Conservation (phyloP, 2,797 vertebrate species). For the Mus caroli region DNA sequence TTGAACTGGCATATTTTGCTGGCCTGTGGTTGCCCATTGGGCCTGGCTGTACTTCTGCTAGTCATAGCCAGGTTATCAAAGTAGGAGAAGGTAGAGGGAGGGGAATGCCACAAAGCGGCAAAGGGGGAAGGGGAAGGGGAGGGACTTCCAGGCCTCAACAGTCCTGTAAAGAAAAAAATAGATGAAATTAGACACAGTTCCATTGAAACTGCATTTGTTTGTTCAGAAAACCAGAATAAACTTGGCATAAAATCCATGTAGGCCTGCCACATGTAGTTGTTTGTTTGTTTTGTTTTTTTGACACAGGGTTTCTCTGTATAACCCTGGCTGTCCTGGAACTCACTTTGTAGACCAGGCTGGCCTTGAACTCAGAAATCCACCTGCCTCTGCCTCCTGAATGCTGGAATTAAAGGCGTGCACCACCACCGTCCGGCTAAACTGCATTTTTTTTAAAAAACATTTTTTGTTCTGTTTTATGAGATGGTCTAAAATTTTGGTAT, state of each 20-base stretch:
- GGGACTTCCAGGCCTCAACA: conserved; percentile 66
- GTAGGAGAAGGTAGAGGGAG: conserved; percentile 77
- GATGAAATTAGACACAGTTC: conserved; percentile 64
- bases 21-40: conserved; percentile 91
- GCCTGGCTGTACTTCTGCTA: conserved; percentile 89
- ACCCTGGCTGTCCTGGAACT: too few species aligned
- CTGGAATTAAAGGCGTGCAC: too few species aligned
- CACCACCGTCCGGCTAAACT: too few species aligned
- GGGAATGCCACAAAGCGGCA: conserved; percentile 86
- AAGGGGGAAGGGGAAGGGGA: conserved; percentile 76
- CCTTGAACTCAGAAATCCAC: too few species aligned
- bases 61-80: conserved; percentile 88
- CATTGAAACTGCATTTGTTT: conserved; percentile 27
- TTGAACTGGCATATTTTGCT: conserved; percentile 92
- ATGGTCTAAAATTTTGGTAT: neutral
- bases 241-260: too few species aligned
- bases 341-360: too few species aligned
- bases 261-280: too few species aligned
- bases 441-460: too few species aligned
- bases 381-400: too few species aligned
- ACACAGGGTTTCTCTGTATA: too few species aligned
- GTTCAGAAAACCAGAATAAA: too few species aligned
- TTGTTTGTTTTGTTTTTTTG: too few species aligned
- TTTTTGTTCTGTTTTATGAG: neutral
- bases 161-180: conserved; percentile 74